A percentile compares a stretch with the other conserved stretches of the same genome.
Conservation (phyloP, 2,797 vertebrate genomes). For the Cossypha dichroa region DNA sequence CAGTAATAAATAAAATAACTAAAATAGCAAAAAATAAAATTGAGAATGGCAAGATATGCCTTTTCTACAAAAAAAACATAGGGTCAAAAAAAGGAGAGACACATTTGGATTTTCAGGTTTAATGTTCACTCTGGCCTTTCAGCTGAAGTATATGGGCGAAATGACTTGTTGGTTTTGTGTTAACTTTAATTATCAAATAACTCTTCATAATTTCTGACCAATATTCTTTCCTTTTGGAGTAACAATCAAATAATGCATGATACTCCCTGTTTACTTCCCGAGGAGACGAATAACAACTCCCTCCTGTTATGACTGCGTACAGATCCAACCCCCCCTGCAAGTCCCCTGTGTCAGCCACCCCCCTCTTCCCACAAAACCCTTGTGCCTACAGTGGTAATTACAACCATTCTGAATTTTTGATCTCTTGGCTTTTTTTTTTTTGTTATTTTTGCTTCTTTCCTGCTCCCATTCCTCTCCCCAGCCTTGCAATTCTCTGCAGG, state of each 20-base stretch:
- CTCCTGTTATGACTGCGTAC: neutral
- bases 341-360: neutral
- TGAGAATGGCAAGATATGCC: neutral
- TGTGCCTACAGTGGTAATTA: slow-evolving; percentile 51
- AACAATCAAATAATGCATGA: neutral
- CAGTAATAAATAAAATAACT: neutral
- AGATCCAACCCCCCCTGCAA: neutral
- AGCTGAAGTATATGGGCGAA: neutral
- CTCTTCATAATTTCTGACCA: neutral
- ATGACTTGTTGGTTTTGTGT: neutral
- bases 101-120: neutral
- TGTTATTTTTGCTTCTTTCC: neutral
- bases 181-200: neutral
- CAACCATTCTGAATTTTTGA: slow-evolving; percentile 54
- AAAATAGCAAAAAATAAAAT: neutral
- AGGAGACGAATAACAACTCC: neutral
- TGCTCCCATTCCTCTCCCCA: slow-evolving; percentile 40
- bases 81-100: neutral
- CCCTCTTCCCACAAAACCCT: neutral
- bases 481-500: slow-evolving; percentile 51
- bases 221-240: neutral
- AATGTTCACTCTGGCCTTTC: neutral
- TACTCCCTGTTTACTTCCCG: slow-evolving; percentile 35
- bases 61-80: neutral
- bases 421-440: neutral